Evolutionary conservation across 1,140 invertebrate genomes (phyloP).

Genomic region (Idris sp.): DNA sequence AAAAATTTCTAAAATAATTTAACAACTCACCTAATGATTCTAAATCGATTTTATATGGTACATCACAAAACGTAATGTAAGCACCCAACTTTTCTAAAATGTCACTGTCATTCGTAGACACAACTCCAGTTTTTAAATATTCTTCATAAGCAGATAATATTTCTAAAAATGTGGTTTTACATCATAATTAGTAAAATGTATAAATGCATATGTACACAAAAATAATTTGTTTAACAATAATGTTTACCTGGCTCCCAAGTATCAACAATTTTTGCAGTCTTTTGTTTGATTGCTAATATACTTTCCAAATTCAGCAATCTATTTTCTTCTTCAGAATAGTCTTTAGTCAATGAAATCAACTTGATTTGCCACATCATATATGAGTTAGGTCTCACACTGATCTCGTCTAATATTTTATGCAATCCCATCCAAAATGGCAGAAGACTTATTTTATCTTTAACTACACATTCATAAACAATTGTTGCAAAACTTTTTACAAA

Average conservation of each 20-base stretch:
- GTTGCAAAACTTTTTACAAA: constrained; percentile 85
- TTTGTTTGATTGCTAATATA: constrained; percentile 80
- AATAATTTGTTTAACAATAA: constrained; percentile 9
- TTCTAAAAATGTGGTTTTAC: constrained; percentile 68
- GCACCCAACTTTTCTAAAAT: constrained; percentile 77
- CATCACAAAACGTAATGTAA: constrained; percentile 81
- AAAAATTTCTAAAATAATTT: neutral
- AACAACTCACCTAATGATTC: constrained; percentile 65
- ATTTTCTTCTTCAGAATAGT: constrained; percentile 64
- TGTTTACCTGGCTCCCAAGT: constrained; percentile 78
- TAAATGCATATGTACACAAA: constrained; percentile 1
- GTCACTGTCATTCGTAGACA: constrained; percentile 64
- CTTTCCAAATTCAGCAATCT: constrained; percentile 76
- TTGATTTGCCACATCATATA: constrained; percentile 84
- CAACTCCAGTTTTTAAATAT: constrained; percentile 71
- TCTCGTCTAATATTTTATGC: constrained; percentile 80
- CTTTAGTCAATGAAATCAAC: constrained; percentile 76
- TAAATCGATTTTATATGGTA: constrained; percentile 73
- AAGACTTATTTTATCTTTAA: constrained; percentile 89
- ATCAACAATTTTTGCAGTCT: constrained; percentile 78
- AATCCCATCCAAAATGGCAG: constrained; percentile 86
- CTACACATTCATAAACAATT: constrained; percentile 91
- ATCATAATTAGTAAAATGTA: constrained; percentile 5
- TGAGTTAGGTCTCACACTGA: constrained; percentile 72
- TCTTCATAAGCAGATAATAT: constrained; percentile 75